Base-by-base conservation (phyloP, 1,140 invertebrate species). In the Manduca sexta region DNA sequence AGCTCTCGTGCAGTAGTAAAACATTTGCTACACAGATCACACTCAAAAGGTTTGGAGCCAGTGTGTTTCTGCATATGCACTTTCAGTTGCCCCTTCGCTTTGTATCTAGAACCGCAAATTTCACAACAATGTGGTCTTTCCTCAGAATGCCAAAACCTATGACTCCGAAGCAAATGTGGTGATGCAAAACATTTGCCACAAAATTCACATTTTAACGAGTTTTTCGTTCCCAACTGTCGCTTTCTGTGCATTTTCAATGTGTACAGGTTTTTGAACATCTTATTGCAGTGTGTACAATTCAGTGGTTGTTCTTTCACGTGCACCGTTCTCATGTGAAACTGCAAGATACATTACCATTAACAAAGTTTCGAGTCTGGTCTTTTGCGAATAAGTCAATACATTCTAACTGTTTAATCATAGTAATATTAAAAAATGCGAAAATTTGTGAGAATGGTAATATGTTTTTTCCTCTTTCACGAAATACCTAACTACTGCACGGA, bases 231-330 rank as follows among this genome's bases (percentile, higher is more conserved):
- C 6, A 75, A 16, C 13, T 56, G 53, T 18, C n/a, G 16, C 11
- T 40, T 54, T 62, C 13, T 71, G 42, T 82, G 78, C 1, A 55
- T 13, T 11, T 59, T 51, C 5, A 77, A 57, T n/a, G 47, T 63
- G 3, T 41, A 39, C 21, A 59, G 39, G 10, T 55, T 69, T 50
- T 75, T 82, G 47, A 71, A 82, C 0, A 45, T 59, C 49, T 60
- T 70, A 10, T 70, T 38, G 41, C 78, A 82, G 29, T 82, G 78
- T 1, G 45, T 40, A 34, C 78, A 82, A 44, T 68, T 64, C 1
- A 73, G 42, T 18, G 69, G 52, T 0, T 44, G 38, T 6, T 45
- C 39, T 33, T 34, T 34, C 11, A 37, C 31, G 45, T 81, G 77
- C 0, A 73, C 50, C 13, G 55, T 60, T 21, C 30, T 38, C 7